Base-by-base conservation (phyloP, 2,888 invertebrate genomes). In the Cerastis leucographa region DNA sequence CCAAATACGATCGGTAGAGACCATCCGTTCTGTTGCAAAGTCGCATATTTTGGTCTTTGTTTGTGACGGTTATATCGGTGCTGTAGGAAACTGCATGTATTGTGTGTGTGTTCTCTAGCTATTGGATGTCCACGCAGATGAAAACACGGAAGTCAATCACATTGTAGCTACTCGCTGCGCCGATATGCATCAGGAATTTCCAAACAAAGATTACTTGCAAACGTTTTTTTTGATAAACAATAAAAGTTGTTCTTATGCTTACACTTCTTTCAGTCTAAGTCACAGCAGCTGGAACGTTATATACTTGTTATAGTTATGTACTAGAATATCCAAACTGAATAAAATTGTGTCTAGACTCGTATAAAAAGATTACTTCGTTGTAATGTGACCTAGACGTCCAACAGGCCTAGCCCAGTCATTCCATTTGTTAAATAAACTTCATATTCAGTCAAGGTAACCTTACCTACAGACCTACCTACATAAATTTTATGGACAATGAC, bases 401-500 rank as follows among this genome's bases (percentile, higher is more conserved):
- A 29, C 9, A 64, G n/a, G 35, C 19, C 73, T 64, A 46, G 25
- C 9, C 56, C 14, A 40, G 67, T 42, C 40, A 46, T 74, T 69
- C 49, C 17, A 85, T 85, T 78, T 62, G 8, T 61, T 51, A 49
- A 77, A 74, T 72, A 74, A 76, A 78, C 40, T 19, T 56, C 12
- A 56, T 69, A 62, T 67, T 40, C 14, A 51, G 29, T 64, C 72
- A 74, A 71, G 71, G 61, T 76, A n/a, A 76, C 73, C 54, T 49
- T 56, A 72, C 35, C 66, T 67, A 54, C 51, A 64, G 59, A 56
- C 49, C 19, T 35, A n/a, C n/a, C 22, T 76, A 67, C 59, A 80
- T 85, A 77, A 70, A 87, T 79, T 76, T 66, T 76, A 66, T 73
- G 73, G 71, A 71, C 76, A 76, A 62, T 74, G 77, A 76, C 80